Conservation (phyloP, 2,113 vertebrate species). For the Tachysurus fulvidraco region DNA sequence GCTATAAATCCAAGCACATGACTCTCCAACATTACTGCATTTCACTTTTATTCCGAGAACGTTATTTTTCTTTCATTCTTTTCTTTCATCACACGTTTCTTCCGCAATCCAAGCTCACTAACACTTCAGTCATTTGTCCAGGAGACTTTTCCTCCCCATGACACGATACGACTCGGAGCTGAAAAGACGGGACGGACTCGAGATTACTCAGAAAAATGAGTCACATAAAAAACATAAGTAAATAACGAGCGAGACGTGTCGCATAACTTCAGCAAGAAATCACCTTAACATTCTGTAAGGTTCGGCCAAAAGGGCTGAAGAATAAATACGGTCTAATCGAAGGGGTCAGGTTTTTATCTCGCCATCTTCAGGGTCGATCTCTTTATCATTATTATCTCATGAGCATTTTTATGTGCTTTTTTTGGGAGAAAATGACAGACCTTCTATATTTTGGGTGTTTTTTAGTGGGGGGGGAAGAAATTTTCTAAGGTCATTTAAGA, state of each 20-base stretch:
- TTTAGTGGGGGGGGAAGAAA: too few species aligned
- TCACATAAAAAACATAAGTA: not conserved
- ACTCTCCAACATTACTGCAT: slow-evolving; percentile 3
- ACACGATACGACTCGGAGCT: slow-evolving; percentile 14
- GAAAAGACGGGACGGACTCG: not conserved
- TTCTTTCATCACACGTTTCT: slow-evolving; percentile 6
- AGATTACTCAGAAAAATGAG: not conserved
- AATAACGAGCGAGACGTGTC: slow-evolving; percentile 5
- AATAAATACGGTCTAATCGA: not conserved
- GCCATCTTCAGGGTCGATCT: not conserved
- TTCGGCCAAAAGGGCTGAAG: not conserved
- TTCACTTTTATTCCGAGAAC: not conserved
- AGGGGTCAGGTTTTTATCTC: not conserved
- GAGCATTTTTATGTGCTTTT: not conserved
- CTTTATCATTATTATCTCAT: not conserved
- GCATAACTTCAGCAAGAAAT: slow-evolving; percentile 14
- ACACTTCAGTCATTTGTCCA: slow-evolving; percentile 33
- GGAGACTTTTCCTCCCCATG: not conserved
- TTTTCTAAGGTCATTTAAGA: not conserved
- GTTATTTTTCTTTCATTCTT: not conserved
- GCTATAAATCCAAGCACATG: slow-evolving; percentile 26
- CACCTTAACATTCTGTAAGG: not conserved
- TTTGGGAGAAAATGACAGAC: not conserved
- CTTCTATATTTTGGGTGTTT: not conserved
- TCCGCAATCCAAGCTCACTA: slow-evolving; percentile 25